Percentiles rank a stretch among this genome's conserved stretches.
These are phyloP conservation scores for Pedicia rivosa DNA, from an alignment of 2,888 invertebrate species.

Conservation along the genomic window DNA sequence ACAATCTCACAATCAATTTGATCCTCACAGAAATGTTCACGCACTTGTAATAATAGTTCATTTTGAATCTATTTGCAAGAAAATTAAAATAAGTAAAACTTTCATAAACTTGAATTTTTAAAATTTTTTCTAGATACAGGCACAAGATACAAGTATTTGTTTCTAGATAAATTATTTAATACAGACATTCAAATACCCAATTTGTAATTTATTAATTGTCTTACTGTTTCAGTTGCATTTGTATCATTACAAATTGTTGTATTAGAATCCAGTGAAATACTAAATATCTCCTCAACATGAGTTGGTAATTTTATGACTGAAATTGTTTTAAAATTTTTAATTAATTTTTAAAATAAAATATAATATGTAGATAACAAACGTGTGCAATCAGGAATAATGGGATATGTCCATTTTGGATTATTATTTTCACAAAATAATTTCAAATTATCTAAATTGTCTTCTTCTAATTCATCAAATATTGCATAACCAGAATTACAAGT, in stretches of 20 bases:
- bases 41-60: slow-evolving; percentile 6
- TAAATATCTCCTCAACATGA: slow-evolving; percentile 33
- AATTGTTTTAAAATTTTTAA: not conserved
- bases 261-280: slow-evolving; percentile 28
- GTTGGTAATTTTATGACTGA: slow-evolving; percentile 34
- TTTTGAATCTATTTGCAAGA: slow-evolving; percentile 10
- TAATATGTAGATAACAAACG: slow-evolving; percentile 19
- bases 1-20: slow-evolving; percentile 15
- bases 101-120: too few species aligned
- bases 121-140: too few species aligned
- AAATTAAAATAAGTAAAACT: too few species aligned
- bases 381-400: slow-evolving; percentile 38
- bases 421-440: slow-evolving; percentile 24
- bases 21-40: slow-evolving; percentile 14
- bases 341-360: not conserved
- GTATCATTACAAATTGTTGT: slow-evolving; percentile 29
- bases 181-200: too few species aligned
- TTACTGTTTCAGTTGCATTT: not conserved
- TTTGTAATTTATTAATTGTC: slow-evolving; percentile 8
- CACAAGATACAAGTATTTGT: not conserved
- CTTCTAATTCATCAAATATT: slow-evolving; percentile 21
- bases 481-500: slow-evolving; percentile 44
- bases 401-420: slow-evolving; percentile 26
- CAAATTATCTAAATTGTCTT: slow-evolving; percentile 24
- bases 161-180: not conserved